Percentiles rank a stretch among this genome's conserved stretches.
Conservation (phyloP, 2,113 vertebrate genomes). For the Dolichallabes microphthalmus region DNA sequence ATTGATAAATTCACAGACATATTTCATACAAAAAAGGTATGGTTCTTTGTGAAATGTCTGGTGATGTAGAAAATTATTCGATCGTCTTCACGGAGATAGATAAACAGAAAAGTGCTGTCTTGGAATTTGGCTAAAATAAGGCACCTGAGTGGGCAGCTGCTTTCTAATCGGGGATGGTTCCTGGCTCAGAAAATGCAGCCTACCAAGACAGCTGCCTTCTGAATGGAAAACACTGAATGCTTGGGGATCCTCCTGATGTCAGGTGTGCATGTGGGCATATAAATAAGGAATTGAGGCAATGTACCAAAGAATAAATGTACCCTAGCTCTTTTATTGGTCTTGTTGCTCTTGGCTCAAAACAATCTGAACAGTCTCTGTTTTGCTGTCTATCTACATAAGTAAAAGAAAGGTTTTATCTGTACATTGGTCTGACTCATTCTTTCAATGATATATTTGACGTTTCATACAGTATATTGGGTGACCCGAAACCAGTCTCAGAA, state of each 20-base stretch:
- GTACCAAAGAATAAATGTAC: background rate
- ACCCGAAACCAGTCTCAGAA: no score
- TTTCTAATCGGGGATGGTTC: background rate
- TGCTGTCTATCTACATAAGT: background rate
- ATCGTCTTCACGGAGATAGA: background rate
- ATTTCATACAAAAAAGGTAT: no score
- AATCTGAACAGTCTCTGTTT: background rate
- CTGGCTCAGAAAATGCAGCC: background rate
- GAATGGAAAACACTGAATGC: background rate
- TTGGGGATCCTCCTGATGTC: background rate
- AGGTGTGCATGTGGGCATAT: background rate
- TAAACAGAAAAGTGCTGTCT: background rate
- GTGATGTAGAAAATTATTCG: background rate
- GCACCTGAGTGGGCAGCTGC: constrained; percentile 1
- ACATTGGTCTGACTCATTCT: no score
- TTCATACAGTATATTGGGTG: no score
- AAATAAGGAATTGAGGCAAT: background rate
- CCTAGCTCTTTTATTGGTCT: background rate
- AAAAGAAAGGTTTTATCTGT: no score
- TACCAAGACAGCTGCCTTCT: background rate
- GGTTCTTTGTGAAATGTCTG: background rate
- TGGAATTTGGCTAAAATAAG: constrained; percentile 2
- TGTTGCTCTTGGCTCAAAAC: background rate
- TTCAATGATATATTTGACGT: no score
- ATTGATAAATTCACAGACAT: background rate